phyloP scores from a whole-genome alignment of 2,888 invertebrate species.

The Phragmatobia fuliginosa region DNA sequence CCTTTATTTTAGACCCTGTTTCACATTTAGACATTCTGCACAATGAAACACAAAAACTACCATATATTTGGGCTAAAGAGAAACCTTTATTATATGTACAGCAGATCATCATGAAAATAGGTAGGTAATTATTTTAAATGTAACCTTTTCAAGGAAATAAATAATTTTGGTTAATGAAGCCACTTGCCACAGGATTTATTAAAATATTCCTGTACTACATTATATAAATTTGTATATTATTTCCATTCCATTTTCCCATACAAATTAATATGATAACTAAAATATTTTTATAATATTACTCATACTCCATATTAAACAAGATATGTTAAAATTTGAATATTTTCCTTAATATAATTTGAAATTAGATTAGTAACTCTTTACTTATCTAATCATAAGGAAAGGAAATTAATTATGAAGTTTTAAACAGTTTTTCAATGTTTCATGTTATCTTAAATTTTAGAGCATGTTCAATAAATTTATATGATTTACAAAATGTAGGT shows the following conservation, averaged over 20 bases:
- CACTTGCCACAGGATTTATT: too few relatives aligned
- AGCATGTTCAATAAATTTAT: not conserved
- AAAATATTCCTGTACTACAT: too few relatives aligned
- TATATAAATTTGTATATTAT: too few relatives aligned
- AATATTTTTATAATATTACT: not conserved
- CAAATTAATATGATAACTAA: too few relatives aligned
- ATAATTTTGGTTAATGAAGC: not conserved
- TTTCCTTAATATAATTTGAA: not conserved
- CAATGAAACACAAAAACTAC: slow-evolving; percentile 82
- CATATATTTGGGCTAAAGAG: slow-evolving; percentile 88
- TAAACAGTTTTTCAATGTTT: too few relatives aligned
- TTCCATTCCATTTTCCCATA: too few relatives aligned
- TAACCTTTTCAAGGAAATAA: not conserved
- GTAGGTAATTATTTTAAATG: slow-evolving; percentile 70
- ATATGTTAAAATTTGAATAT: not conserved
- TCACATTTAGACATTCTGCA: slow-evolving; percentile 67
- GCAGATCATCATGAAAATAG: slow-evolving; percentile 90
- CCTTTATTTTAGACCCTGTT: slow-evolving; percentile 57
- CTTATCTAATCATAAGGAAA: not conserved
- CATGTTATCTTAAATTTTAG: not conserved
- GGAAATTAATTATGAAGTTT: not conserved
- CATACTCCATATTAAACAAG: not conserved
- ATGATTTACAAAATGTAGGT: not conserved
- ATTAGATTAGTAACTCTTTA: not conserved
- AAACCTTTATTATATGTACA: slow-evolving; percentile 90